Evolutionary conservation across 1,140 invertebrate genomes (phyloP).

Genomic region (Pseudoatta argentina): DNA sequence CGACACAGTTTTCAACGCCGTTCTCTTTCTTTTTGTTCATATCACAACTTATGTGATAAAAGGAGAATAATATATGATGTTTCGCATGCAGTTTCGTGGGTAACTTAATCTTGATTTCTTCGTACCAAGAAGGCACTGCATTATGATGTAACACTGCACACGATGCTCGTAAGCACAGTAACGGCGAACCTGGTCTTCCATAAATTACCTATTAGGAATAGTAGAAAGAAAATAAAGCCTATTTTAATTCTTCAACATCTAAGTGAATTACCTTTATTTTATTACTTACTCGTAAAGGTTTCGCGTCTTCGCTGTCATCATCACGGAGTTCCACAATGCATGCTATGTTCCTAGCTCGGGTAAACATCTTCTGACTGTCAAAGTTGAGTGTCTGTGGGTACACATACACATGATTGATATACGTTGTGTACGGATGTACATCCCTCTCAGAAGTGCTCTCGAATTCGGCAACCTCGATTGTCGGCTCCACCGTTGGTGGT

Average conservation of each 20-base stretch:
- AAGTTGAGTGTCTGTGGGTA: slow-evolving; percentile 95
- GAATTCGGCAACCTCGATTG: slow-evolving; percentile 94
- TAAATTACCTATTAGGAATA: slow-evolving; percentile 89
- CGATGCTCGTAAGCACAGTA: slow-evolving; percentile 89
- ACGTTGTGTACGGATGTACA: slow-evolving; percentile 92
- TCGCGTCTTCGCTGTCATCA: slow-evolving; percentile 90
- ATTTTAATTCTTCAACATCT: neutral
- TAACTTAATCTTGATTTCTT: slow-evolving; percentile 95
- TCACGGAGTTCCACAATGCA: slow-evolving; percentile 95
- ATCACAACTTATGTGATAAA: slow-evolving; percentile 96
- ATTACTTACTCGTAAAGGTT: slow-evolving; percentile 89
- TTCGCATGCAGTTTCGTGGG: slow-evolving; percentile 92
- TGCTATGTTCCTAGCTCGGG: slow-evolving; percentile 95
- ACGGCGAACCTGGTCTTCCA: slow-evolving; percentile 89
- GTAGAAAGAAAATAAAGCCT: neutral
- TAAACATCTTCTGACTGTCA: slow-evolving; percentile 96
- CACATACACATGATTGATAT: slow-evolving; percentile 95
- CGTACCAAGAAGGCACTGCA: slow-evolving; percentile 93
- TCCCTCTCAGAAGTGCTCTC: slow-evolving; percentile 90
- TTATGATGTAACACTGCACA: slow-evolving; percentile 94
- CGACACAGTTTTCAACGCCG: slow-evolving; percentile 94
- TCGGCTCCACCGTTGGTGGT: slow-evolving; percentile 91
- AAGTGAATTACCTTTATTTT: neutral
- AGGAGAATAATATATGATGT: slow-evolving; percentile 95
- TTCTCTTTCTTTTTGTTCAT: slow-evolving; percentile 93